Conservation (phyloP, 2,888 invertebrate species). For the Lepidocyrtoides sp. region DNA sequence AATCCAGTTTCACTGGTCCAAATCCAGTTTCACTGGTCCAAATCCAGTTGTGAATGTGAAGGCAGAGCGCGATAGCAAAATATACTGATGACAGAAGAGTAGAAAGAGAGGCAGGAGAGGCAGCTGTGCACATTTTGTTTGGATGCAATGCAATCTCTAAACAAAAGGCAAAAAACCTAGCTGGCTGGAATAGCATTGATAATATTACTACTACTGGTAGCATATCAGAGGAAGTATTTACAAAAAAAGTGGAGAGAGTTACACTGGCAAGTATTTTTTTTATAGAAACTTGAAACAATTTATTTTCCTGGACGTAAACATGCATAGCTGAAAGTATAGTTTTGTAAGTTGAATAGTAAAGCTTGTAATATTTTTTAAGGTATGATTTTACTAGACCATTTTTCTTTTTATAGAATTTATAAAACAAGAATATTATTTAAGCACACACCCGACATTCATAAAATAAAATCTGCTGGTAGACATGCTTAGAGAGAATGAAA, state of each 20-base stretch:
- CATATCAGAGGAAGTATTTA: no score
- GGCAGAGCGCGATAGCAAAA: no score
- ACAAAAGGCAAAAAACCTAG: not conserved
- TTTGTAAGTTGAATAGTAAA: slow-evolving; percentile 1
- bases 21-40: no score
- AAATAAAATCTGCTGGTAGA: not conserved
- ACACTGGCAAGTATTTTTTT: not conserved
- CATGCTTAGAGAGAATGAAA: no score
- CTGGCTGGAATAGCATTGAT: no score
- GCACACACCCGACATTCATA: not conserved
- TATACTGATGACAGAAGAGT: no score
- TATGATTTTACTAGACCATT: not conserved
- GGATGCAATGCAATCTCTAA: not conserved
- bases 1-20: no score
- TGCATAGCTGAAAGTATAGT: no score
- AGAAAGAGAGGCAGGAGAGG: no score
- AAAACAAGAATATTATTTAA: not conserved
- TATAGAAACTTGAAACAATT: slow-evolving; percentile 23
- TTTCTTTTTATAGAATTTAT: not conserved
- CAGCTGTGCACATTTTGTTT: slow-evolving; percentile 24
- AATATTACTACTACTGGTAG: no score
- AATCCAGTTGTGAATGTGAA: no score
- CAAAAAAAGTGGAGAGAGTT: not conserved
- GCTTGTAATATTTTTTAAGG: not conserved
- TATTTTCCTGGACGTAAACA: no score